phyloP scores from a whole-genome alignment of 2,113 vertebrate genomes.

The Hemiscyllium ocellatum region DNA sequence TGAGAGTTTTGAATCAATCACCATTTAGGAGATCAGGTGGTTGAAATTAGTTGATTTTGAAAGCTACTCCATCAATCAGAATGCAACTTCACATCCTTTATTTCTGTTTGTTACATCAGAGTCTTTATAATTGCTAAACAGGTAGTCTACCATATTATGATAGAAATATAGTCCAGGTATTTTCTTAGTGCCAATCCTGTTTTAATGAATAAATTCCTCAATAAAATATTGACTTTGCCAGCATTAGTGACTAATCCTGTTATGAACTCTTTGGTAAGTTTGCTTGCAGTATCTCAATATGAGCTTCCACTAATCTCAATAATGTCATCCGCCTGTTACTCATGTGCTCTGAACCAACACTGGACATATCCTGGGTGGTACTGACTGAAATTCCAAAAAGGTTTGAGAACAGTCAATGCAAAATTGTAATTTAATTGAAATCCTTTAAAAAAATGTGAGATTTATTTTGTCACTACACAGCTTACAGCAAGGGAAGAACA shows the following conservation, averaged over 20 bases:
- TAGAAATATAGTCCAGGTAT: background rate
- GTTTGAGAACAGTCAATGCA: background rate
- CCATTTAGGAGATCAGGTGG: background rate
- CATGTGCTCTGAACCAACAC: background rate
- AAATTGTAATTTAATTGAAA: background rate
- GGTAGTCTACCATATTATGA: background rate
- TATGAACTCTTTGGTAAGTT: background rate
- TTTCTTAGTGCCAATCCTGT: background rate
- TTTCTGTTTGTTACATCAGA: background rate
- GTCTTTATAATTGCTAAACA: background rate
- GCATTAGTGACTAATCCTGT: background rate
- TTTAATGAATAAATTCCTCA: background rate
- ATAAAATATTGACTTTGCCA: background rate
- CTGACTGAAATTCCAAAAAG: background rate
- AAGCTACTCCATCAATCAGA: background rate
- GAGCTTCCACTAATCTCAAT: background rate
- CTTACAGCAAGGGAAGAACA: background rate
- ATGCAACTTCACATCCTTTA: background rate
- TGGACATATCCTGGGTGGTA: background rate
- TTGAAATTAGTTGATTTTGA: background rate
- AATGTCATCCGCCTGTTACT: background rate
- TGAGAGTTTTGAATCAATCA: background rate
- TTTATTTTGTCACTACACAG: background rate
- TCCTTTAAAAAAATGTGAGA: background rate
- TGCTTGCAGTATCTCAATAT: background rate